Evolutionary conservation across 2,113 vertebrate genomes (phyloP), one percentile per base, ranked within the genome.

Genomic region (Calypte anna): DNA sequence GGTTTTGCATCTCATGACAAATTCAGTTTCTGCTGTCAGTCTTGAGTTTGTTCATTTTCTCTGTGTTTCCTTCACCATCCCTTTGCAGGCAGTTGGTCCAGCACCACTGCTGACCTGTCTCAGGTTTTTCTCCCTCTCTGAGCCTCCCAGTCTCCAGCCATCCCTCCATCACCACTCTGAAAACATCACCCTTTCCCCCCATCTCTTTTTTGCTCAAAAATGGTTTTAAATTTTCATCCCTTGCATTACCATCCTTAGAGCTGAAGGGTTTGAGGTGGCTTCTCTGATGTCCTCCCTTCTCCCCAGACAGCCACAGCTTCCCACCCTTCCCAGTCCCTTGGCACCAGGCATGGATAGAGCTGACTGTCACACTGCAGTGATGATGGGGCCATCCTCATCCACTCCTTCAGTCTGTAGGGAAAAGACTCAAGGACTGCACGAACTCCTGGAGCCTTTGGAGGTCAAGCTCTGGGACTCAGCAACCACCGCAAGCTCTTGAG

Each of bases 331-430:
- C 14, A 1, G 18, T 25, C 20, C 16, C 63, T 40, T 7, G 28
- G 36, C 68, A 53, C 25, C 48, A 27, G 73, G 8, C 1, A 1
- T 19, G 21, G 24, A 5, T 40, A 33, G 46, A 54, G 30, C 38
- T 36, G 48, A 9, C 25, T 55, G 59, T 21, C 48, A 15, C 3
- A 0, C 38, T 40, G 25, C 58, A 0, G 1, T 5, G 7, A 2
- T 4, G 2, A n/a, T 4, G 36, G 50, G 46, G 22, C 57, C 50
- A 38, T 8, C 36, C 27, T 59, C 0, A 0, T 50, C 50, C 50
- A 12, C 12, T 50, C 50, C 23, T 50, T 50, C 11, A 6, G 22
- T 50, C 50, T 6, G 12, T 16, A 84, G n/a, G 31, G 14, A 79
- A 48, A 2, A 31, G 38, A 36, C 4, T 3, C 4, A 74, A 72